Evolutionary conservation across 2,113 vertebrate genomes (phyloP).

Genomic region (Junco hyemalis): DNA sequence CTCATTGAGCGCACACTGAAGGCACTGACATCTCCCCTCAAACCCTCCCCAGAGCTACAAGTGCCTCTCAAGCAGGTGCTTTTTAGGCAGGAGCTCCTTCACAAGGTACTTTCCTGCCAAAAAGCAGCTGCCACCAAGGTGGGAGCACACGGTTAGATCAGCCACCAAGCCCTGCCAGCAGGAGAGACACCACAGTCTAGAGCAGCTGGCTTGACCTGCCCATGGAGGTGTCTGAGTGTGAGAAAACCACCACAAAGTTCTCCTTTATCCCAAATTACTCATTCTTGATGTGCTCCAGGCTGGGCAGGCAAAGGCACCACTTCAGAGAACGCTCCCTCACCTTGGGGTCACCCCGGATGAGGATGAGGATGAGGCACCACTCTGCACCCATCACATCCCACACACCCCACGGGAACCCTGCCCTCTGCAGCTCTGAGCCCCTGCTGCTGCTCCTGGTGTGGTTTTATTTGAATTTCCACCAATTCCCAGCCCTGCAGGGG

Average conservation of each 20-base stretch:
- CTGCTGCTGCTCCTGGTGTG: background rate
- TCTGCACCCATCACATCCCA: background rate
- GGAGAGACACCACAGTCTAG: rapidly evolving
- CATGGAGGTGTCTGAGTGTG: rapidly evolving
- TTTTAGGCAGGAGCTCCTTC: background rate
- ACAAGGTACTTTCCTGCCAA: background rate
- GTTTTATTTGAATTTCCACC: background rate
- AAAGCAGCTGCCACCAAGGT: background rate
- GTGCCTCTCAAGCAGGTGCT: background rate
- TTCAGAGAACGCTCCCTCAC: background rate
- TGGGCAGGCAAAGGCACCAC: background rate
- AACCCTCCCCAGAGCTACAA: background rate
- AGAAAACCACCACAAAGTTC: background rate
- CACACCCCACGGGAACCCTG: rapidly evolving
- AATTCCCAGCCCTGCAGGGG: background rate
- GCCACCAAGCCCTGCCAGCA: background rate
- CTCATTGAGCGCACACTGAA: background rate
- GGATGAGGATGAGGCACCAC: background rate
- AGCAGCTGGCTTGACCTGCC: background rate
- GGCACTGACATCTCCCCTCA: background rate
- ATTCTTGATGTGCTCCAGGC: background rate
- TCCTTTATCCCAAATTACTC: background rate
- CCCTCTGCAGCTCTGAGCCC: background rate
- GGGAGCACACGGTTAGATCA: background rate
- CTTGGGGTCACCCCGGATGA: background rate